Conservation (phyloP, 2,113 vertebrate genomes). For the Percopsis transmontana region DNA sequence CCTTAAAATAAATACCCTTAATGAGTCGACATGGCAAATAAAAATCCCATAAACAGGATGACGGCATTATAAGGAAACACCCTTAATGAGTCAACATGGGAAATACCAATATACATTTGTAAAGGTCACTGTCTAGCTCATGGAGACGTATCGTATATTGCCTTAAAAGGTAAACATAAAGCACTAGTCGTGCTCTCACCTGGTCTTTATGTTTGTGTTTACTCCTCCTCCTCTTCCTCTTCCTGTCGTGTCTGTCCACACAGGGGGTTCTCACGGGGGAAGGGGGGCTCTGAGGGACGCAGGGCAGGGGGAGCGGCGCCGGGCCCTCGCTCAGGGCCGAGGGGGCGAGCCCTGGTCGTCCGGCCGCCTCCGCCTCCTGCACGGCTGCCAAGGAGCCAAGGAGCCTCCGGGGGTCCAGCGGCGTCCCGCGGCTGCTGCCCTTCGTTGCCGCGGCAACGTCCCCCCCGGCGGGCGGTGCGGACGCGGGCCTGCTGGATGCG, state of each 20-base stretch:
- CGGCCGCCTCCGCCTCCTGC: conserved; percentile 53
- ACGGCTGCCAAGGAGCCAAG: conserved; percentile 81
- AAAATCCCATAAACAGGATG: background rate
- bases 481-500: conserved; percentile 8
- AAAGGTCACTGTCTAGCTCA: too few relatives aligned
- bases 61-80: too few relatives aligned
- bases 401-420: conserved; percentile 72
- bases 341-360: conserved; percentile 56
- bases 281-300: background rate
- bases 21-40: background rate
- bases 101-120: too few relatives aligned
- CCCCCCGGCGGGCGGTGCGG: background rate
- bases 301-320: background rate
- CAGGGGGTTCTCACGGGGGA: conserved; percentile 20
- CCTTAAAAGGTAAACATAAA: too few relatives aligned
- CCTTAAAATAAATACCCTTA: conserved; percentile 51
- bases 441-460: background rate
- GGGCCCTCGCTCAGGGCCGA: background rate
- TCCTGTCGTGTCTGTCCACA: conserved; percentile 57
- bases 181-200: too few relatives aligned
- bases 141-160: too few relatives aligned
- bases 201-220: conserved; percentile 86
- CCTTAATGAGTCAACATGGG: too few relatives aligned
- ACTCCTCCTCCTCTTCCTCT: conserved; percentile 79
- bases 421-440: conserved; percentile 16